A percentile compares a stretch with the other conserved stretches of the same genome.
Evolutionary conservation across 2,888 invertebrate genomes (phyloP).

Genomic region (Lasius platythorax): DNA sequence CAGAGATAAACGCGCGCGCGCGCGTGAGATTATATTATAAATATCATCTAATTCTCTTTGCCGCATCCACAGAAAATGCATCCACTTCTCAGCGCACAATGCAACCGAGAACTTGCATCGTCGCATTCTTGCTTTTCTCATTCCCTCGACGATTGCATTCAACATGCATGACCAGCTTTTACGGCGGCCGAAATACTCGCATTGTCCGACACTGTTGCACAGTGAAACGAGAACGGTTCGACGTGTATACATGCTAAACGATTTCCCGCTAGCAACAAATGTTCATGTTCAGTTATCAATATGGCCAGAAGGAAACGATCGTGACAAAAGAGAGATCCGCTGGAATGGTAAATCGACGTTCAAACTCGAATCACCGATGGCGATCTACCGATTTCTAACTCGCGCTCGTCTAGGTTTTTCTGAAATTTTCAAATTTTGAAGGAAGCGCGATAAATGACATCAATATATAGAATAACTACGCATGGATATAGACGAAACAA

Average conservation of each 20-base stretch:
- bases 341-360: background rate
- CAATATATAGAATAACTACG: background rate
- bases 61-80: constrained; percentile 60
- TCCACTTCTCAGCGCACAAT: constrained; percentile 25
- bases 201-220: constrained; percentile 52
- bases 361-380: background rate
- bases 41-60: constrained; percentile 64
- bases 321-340: background rate
- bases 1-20: background rate
- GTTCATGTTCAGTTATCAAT: constrained; percentile 26
- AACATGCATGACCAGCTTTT: constrained; percentile 39
- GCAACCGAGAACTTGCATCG: constrained; percentile 15
- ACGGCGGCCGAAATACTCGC: constrained; percentile 59
- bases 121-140: constrained; percentile 22
- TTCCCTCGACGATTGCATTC: constrained; percentile 15
- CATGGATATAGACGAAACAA: background rate
- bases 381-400: background rate
- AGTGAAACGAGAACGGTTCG: constrained; percentile 43
- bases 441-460: background rate
- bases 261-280: constrained; percentile 55
- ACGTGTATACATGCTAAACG: constrained; percentile 53
- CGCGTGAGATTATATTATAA: constrained; percentile 50
- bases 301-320: constrained; percentile 22
- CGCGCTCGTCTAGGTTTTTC: background rate
- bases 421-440: background rate